Percentiles rank a stretch among this genome's conserved stretches.
Evolutionary conservation across 2,888 invertebrate species (phyloP).

Genomic region (Epistrophe eligans): DNA sequence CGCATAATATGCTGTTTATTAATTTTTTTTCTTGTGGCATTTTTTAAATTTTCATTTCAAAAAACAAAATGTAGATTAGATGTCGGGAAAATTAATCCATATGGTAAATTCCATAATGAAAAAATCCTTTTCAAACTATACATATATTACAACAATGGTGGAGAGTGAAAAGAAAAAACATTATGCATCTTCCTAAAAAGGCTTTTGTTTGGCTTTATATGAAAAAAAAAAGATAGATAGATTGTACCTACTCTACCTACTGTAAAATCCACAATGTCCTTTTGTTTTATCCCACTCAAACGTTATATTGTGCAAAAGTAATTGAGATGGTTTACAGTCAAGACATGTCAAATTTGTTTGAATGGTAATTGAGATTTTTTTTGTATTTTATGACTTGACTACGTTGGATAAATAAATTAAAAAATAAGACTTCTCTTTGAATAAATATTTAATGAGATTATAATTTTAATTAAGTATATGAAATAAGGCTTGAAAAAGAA

Average conservation of each 20-base stretch:
- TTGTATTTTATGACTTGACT: neutral
- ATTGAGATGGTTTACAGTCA: constrained; percentile 18
- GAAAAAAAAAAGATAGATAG: neutral
- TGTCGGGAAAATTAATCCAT: neutral
- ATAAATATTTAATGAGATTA: too few relatives aligned
- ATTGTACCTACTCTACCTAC: neutral
- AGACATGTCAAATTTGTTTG: constrained; percentile 6
- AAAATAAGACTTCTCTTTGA: too few relatives aligned
- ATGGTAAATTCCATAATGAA: neutral
- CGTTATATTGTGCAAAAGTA: constrained; percentile 10
- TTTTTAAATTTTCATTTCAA: neutral
- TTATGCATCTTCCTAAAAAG: neutral
- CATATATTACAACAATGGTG: neutral
- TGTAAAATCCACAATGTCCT: neutral
- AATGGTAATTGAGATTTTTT: neutral
- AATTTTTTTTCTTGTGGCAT: neutral
- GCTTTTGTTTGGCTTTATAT: constrained; percentile 5
- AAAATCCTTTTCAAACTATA: neutral
- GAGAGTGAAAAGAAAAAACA: neutral
- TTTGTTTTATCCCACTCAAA: constrained; percentile 14
- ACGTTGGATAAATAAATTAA: too few relatives aligned
- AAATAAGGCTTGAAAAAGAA: too few relatives aligned
- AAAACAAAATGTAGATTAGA: neutral
- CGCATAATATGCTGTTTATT: neutral
- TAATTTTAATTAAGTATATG: too few relatives aligned